Base-by-base conservation (phyloP, 2,888 invertebrate genomes). In the Folsomia manolachei region DNA sequence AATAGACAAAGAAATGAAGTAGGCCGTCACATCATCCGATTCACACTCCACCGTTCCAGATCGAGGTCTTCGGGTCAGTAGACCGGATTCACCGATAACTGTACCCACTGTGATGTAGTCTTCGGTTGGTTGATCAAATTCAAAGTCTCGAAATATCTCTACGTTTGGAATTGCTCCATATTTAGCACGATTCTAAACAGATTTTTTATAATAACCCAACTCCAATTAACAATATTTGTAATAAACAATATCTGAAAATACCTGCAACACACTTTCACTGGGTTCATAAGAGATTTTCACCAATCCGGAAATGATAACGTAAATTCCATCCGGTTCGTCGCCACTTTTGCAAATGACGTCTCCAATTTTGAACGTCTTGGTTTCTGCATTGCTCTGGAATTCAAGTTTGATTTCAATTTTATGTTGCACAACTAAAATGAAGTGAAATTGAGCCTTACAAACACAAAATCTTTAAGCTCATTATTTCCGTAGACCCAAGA, bases 71-170 rank as follows among this genome's bases (percentile, higher is more conserved):
- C 85, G 86, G 0, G 89, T 89, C 21, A 89, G 81, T 0, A 87
- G 85, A 72, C 88, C 87, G 27, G 88, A 82, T 39, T 89, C 88
- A 0, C 89, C 89, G 23, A 89, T 84, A 14, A 88, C 87, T 64
- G 87, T 88, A 1, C 89, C 89, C 0, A 88, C 86, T 0, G 88
- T 87, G 25, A 89, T 85, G 77, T 86, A 88, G 77, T 89, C 89
- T 70, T 85, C 85, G 26, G 85, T 83, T 0, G 84, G 84, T 2
- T 85, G 85, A 0, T 83, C 82, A 75, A 86, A 87, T 78, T 85
- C 84, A 18, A 87, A 78, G 56, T 87, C 86, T 0, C 85, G 84
- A 9, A 87, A 82, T 75, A 87, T 86, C 79, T 88, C 88, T 67
- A 87, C 86, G 77, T 87, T 86, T 0, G 88, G 88, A 56, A 88